phyloP scores from a whole-genome alignment of 1,140 invertebrate species.

The Potamilus streckersoni region DNA sequence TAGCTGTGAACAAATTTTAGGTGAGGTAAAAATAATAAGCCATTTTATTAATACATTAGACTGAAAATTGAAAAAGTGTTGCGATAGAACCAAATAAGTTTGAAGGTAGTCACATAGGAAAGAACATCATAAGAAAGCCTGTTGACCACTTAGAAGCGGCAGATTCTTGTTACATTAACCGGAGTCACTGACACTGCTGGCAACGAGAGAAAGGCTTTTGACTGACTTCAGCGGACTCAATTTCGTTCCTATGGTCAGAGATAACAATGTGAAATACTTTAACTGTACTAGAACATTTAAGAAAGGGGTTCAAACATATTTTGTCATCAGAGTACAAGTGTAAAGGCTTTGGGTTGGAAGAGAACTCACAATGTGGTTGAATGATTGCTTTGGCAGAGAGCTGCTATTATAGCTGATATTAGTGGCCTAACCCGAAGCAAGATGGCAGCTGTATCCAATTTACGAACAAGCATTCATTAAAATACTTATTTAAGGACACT shows the following conservation, averaged over 20 bases:
- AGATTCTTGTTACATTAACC: slow-evolving; percentile 3
- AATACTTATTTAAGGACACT: slow-evolving; percentile 1
- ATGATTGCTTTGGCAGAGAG: slow-evolving; percentile 11
- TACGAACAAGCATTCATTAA: slow-evolving; percentile 22
- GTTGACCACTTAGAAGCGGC: background rate
- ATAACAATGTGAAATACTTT: slow-evolving; percentile 26
- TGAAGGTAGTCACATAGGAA: background rate
- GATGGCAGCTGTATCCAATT: slow-evolving; percentile 9
- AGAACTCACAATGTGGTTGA: slow-evolving; percentile 12
- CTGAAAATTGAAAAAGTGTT: background rate
- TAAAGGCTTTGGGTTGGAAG: slow-evolving; percentile 11
- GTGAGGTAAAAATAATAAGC: too few relatives aligned
- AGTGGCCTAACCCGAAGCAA: slow-evolving; percentile 8
- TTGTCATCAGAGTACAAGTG: slow-evolving; percentile 21
- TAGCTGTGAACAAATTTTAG: too few relatives aligned
- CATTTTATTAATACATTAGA: background rate
- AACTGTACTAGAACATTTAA: background rate
- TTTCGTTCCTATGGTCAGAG: slow-evolving; percentile 26
- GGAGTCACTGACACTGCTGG: slow-evolving; percentile 23
- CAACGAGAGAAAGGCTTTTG: slow-evolving; percentile 20
- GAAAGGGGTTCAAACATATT: slow-evolving; percentile 8
- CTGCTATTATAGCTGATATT: slow-evolving; percentile 17
- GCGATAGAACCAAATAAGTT: background rate
- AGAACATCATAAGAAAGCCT: background rate
- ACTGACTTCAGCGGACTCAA: slow-evolving; percentile 3